Evolutionary conservation across 2,113 vertebrate genomes (phyloP), one percentile per base, ranked within the genome.

Genomic region (Calidris pygmaea): DNA sequence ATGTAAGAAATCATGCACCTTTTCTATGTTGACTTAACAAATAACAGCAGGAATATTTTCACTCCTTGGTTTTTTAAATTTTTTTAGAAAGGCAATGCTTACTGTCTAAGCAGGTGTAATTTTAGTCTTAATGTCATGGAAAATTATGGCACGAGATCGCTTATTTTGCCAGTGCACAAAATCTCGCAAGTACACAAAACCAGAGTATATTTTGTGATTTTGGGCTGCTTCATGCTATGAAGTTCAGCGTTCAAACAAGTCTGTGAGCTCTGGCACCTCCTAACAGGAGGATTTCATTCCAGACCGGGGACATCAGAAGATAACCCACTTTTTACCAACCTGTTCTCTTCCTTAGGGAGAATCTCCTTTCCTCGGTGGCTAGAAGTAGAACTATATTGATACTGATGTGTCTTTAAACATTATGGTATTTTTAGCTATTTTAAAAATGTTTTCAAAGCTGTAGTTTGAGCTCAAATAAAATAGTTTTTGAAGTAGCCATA

Each of bases 1-100:
- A 45, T 0, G 0, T 70, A 47, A 50, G 67, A 66, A 90, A 62
- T 53, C 1, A 0, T 3, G 4, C 66, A 73, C 41, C 50, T 76
- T 73, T 68, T 41, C 18, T 62, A 1, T 41, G 8, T 2, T 71
- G 60, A 71, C 34, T 86, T 73, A 68, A 9, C 45, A 88, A 87
- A 27, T 78, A 90, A 62, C 32, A 74, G 20, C 45, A 80, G 60
- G 60, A 68, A 39, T 58, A 55, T 45, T 88, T 81, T 71, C 18
- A 65, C 21, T 70, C 10, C 22, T 15, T 35, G 19, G 7, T 20
- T 4, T 47, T 7, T 55, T 10, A 17, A 30, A 24, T 58, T 34
- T 14, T 68, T 85, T 56, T 34, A 53, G 3, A 8, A 82, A 79
- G 41, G 63, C 45, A 32, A 4, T 67, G 29, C 48, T 84, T 90